Percentiles rank a stretch among this genome's conserved stretches.
These are phyloP conservation scores for Drosophila atroscutellata DNA, from an alignment of 2,888 invertebrate species.

Conservation along the genomic window DNA sequence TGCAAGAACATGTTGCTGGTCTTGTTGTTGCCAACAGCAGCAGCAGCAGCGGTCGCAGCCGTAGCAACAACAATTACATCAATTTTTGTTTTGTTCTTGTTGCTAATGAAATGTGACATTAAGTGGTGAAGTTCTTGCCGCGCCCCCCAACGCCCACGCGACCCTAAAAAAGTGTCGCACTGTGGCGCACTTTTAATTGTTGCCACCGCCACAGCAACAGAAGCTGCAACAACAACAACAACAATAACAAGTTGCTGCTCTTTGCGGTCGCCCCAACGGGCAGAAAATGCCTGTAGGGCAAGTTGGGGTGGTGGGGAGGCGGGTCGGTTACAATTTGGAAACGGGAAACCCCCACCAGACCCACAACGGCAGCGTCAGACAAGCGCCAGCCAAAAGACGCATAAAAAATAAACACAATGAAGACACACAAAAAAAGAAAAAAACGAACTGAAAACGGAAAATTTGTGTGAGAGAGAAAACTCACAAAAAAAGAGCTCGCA, in stretches of 20 bases:
- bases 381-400: constrained; percentile 73
- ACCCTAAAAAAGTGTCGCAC: constrained; percentile 54
- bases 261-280: constrained; percentile 43
- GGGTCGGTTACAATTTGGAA: constrained; percentile 4
- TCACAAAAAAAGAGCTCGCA: constrained; percentile 17
- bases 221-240: constrained; percentile 20
- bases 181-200: constrained; percentile 75
- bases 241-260: constrained; percentile 37
- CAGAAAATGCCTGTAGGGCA: constrained; percentile 25
- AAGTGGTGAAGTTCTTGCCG: constrained; percentile 65
- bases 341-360: constrained; percentile 20
- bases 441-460: constrained; percentile 10
- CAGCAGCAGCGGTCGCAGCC: neutral
- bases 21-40: neutral
- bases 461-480: constrained; percentile 18
- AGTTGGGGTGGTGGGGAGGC: neutral
- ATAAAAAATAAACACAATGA: constrained; percentile 61
- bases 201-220: constrained; percentile 46
- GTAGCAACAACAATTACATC: constrained; percentile 15
- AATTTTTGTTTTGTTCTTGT: constrained; percentile 15
- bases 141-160: constrained; percentile 14
- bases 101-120: constrained; percentile 75
- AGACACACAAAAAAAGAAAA: constrained; percentile 11
- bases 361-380: constrained; percentile 47
- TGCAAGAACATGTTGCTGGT: constrained; percentile 18